Percentiles rank a stretch among this genome's conserved stretches.
Conservation (phyloP, 1,140 invertebrate species). For the Euwallacea similis region DNA sequence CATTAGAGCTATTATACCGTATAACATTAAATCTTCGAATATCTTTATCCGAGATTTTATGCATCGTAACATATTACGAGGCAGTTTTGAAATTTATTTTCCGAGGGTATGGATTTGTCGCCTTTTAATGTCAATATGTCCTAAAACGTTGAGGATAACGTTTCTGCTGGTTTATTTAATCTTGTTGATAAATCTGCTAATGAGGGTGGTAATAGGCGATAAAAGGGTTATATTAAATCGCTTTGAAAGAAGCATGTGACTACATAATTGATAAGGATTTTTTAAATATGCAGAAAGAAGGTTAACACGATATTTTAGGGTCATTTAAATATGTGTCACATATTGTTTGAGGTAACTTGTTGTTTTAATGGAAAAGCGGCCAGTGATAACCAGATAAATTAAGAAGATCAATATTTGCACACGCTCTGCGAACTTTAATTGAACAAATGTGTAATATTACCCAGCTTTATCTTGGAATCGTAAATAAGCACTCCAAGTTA, state of each 20-base stretch:
- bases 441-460: slow-evolving; percentile 3
- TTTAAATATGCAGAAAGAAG: too few relatives aligned
- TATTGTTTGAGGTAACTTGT: too few relatives aligned
- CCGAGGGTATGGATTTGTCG: slow-evolving; percentile 28
- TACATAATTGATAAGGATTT: too few relatives aligned
- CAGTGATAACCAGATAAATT: slow-evolving; percentile 1
- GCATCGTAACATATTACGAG: slow-evolving; percentile 28
- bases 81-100: slow-evolving; percentile 32
- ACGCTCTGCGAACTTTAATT: background rate
- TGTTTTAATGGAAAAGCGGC: background rate
- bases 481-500: slow-evolving; percentile 17
- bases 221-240: too few relatives aligned
- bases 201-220: too few relatives aligned
- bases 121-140: slow-evolving; percentile 27
- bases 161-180: slow-evolving; percentile 12
- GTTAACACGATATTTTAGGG: too few relatives aligned
- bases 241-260: too few relatives aligned
- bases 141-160: slow-evolving; percentile 23
- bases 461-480: slow-evolving; percentile 7
- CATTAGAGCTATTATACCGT: too few relatives aligned
- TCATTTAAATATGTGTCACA: too few relatives aligned
- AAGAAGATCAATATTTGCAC: slow-evolving; percentile 4
- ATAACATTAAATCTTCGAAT: background rate
- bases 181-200: slow-evolving; percentile 6
- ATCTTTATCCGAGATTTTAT: slow-evolving; percentile 30